Conservation (phyloP, 2,888 invertebrate genomes). For the Stenchaetothrips biformis region DNA sequence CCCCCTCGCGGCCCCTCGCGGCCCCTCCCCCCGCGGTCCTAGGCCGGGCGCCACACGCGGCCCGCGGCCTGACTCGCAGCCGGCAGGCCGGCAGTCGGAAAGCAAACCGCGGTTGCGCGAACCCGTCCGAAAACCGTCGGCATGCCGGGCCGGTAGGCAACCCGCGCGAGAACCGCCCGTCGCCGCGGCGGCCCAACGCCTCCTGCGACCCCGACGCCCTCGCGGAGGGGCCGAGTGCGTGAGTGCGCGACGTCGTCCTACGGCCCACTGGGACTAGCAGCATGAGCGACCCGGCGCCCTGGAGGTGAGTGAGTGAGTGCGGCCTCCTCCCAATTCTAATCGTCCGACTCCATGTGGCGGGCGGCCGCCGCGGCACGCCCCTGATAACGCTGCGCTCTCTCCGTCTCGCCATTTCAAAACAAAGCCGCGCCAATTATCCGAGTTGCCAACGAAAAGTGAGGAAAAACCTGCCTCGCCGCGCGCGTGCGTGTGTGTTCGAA, state of each 20-base stretch:
- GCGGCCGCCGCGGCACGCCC: no score
- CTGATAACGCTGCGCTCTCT: no score
- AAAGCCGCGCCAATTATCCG: no score
- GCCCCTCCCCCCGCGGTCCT: neutral
- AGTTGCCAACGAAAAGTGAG: no score
- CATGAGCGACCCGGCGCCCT: constrained; percentile 32
- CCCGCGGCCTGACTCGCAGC: neutral
- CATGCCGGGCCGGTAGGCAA: neutral
- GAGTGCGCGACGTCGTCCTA: constrained; percentile 13
- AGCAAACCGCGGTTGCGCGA: neutral
- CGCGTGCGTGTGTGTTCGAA: no score
- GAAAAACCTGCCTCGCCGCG: no score
- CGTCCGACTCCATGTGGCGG: no score
- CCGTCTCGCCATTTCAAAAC: no score
- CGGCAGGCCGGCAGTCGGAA: neutral
- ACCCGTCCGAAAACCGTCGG: neutral
- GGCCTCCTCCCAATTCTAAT: no score
- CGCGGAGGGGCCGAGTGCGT: neutral
- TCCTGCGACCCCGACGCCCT: neutral
- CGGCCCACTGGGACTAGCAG: constrained; percentile 38
- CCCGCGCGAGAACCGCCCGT: constrained; percentile 33
- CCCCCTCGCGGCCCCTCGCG: neutral
- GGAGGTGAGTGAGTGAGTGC: constrained; percentile 28
- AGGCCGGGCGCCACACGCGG: neutral
- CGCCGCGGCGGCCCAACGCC: neutral